phyloP scores from a whole-genome alignment of 1,140 invertebrate genomes.

The Drosophila athabasca region DNA sequence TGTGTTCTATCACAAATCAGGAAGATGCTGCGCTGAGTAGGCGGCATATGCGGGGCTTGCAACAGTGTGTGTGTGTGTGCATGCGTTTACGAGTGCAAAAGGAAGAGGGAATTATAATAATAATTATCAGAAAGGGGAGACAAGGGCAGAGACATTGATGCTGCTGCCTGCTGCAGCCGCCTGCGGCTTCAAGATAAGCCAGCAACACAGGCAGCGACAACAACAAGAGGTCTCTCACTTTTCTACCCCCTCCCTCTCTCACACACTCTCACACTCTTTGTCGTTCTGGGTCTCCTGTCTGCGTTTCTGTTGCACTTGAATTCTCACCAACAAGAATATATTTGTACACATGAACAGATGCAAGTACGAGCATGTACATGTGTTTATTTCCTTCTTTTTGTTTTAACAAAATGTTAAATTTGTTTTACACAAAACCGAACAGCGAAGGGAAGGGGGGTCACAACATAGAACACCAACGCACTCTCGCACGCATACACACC shows the following conservation, averaged over 20 bases:
- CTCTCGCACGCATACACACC: slow-evolving; percentile 1
- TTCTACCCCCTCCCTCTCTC: too few relatives aligned
- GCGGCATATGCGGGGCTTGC: slow-evolving; percentile 22
- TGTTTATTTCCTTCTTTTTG: slow-evolving; percentile 9
- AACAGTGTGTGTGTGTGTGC: background rate
- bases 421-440: slow-evolving; percentile 10
- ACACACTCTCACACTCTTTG: too few relatives aligned
- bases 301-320: slow-evolving; percentile 2
- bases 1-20: slow-evolving; percentile 11
- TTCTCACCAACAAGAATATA: slow-evolving; percentile 5
- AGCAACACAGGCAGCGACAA: background rate
- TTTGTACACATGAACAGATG: background rate
- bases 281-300: background rate
- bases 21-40: slow-evolving; percentile 27
- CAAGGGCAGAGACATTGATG: background rate
- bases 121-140: slow-evolving; percentile 26
- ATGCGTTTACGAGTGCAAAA: slow-evolving; percentile 15
- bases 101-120: slow-evolving; percentile 24
- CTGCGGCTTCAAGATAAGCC: background rate
- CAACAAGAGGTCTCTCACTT: background rate
- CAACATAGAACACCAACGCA: slow-evolving; percentile 22
- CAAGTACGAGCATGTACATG: background rate
- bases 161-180: background rate
- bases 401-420: slow-evolving; percentile 22
- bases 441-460: background rate